A percentile compares a stretch with the other conserved stretches of the same genome.
Evolutionary conservation across 2,888 invertebrate species (phyloP).

Genomic region (Meteorus colon): DNA sequence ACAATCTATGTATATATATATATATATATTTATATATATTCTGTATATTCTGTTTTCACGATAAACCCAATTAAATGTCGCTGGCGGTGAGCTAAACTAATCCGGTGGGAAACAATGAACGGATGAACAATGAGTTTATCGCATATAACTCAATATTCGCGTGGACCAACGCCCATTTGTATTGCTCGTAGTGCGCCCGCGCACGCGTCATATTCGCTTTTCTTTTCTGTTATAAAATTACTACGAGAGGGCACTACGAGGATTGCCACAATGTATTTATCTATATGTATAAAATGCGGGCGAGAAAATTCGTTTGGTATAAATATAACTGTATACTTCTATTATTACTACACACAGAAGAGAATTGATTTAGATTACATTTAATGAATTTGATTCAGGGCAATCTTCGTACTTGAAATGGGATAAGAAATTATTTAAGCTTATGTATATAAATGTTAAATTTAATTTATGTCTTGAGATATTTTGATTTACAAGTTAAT

Average conservation of each 20-base stretch:
- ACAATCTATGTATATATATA: neutral
- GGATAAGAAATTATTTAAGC: too few species aligned
- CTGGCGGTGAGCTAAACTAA: conserved; percentile 35
- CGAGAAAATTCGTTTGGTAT: neutral
- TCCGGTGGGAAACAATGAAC: conserved; percentile 28
- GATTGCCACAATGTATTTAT: neutral
- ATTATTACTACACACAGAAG: neutral
- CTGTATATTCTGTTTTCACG: conserved; percentile 14
- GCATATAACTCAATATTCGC: conserved; percentile 29
- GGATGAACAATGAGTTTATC: conserved; percentile 33
- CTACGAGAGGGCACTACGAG: conserved; percentile 12
- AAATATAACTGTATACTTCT: neutral
- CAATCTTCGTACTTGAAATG: too few species aligned
- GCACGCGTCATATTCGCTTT: neutral
- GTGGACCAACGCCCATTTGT: conserved; percentile 38
- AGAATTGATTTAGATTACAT: too few species aligned
- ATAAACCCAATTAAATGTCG: conserved; percentile 39
- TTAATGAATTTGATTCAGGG: too few species aligned
- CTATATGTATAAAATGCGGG: neutral
- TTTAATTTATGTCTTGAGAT: too few species aligned
- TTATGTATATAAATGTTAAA: too few species aligned
- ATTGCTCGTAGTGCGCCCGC: conserved; percentile 15
- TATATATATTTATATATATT: neutral
- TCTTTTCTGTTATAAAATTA: neutral
- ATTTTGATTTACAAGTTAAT: too few species aligned